A percentile compares a stretch with the other conserved stretches of the same genome.
Evolutionary conservation across 2,797 vertebrate genomes (phyloP).

Genomic region (Cynopterus sphinx): DNA sequence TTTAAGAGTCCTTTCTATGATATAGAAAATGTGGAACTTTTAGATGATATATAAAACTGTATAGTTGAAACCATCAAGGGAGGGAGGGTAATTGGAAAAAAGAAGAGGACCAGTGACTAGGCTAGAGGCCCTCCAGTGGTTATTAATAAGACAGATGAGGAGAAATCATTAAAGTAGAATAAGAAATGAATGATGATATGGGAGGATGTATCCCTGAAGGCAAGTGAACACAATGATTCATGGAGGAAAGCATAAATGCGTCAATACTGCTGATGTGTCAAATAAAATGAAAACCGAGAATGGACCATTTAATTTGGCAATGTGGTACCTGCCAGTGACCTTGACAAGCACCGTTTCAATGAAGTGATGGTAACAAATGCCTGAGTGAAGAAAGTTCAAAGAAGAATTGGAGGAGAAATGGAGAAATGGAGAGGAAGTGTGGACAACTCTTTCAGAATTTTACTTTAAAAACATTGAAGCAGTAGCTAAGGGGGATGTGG

Average conservation of each 20-base stretch:
- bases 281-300: slow-evolving; percentile 17
- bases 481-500: background rate
- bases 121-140: background rate
- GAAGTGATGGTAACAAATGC: background rate
- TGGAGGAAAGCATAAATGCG: background rate
- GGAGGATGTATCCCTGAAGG: background rate
- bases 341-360: background rate
- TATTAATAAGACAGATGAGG: background rate
- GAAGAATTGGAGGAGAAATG: background rate
- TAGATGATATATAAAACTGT: background rate
- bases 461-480: background rate
- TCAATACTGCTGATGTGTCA: background rate
- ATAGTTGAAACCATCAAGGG: background rate
- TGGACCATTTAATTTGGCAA: background rate
- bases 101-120: background rate
- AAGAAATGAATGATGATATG: background rate
- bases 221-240: background rate
- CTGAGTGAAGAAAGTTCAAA: background rate
- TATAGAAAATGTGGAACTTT: background rate
- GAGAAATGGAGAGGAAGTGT: background rate
- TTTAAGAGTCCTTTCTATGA: background rate
- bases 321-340: background rate
- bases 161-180: background rate
- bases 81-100: background rate
- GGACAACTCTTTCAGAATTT: background rate